Conservation (phyloP, 2,113 vertebrate genomes). For the Solea solea region DNA sequence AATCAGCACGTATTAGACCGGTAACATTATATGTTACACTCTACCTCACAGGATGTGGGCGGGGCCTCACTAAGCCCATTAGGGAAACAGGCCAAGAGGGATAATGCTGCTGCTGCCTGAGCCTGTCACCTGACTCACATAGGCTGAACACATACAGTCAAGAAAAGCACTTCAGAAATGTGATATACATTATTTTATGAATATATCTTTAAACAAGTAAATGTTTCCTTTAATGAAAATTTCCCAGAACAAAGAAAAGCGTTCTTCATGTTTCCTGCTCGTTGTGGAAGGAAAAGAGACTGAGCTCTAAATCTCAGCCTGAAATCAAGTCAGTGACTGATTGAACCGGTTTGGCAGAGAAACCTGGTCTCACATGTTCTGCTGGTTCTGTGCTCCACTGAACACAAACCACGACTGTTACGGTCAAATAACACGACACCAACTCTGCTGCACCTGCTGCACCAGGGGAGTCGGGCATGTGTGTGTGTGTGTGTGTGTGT, state of each 20-base stretch:
- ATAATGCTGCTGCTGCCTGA: slow-evolving; percentile 66
- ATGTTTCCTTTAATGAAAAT: not conserved
- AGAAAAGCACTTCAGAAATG: not conserved
- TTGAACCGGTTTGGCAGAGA: slow-evolving; percentile 5
- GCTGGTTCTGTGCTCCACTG: not conserved
- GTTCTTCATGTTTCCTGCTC: not conserved
- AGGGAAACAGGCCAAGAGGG: slow-evolving; percentile 77
- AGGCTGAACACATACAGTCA: slow-evolving; percentile 10
- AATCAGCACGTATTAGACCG: too few relatives aligned
- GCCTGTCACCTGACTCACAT: slow-evolving; percentile 58
- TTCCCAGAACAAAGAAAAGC: not conserved
- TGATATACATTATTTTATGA: not conserved
- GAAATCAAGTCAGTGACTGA: slow-evolving; percentile 8
- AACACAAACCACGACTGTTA: too few relatives aligned
- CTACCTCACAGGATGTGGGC: slow-evolving; percentile 37
- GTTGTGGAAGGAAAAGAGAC: not conserved
- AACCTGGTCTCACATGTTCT: slow-evolving; percentile 5
- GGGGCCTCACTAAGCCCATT: slow-evolving; percentile 71
- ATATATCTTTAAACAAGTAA: not conserved
- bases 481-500: too few relatives aligned
- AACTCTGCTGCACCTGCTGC: too few relatives aligned
- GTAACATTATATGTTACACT: slow-evolving; percentile 20
- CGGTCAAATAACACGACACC: too few relatives aligned
- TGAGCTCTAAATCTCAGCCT: not conserved
- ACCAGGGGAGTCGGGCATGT: too few relatives aligned